phyloP scores from a whole-genome alignment of 1,140 invertebrate genomes.

The Eriocheir sinensis region DNA sequence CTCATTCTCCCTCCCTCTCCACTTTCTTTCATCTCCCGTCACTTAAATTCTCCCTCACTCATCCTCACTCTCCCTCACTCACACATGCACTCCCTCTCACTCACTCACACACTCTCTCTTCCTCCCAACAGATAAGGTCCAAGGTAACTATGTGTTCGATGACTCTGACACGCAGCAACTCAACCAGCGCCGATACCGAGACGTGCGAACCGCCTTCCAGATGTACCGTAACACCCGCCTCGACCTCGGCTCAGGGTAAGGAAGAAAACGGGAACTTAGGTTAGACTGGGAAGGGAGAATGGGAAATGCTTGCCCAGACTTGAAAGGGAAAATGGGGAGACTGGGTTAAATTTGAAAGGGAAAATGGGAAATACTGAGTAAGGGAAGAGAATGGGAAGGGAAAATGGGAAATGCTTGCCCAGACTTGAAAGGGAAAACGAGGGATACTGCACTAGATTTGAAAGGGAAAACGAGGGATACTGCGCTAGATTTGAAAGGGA shows the following conservation, averaged over 20 bases:
- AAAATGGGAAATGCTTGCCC: background rate
- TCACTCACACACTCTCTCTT: conserved; percentile 32
- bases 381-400: no score
- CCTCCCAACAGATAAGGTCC: conserved; percentile 66
- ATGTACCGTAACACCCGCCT: conserved; percentile 92
- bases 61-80: background rate
- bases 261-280: conserved; percentile 80
- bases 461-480: background rate
- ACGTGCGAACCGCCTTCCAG: conserved; percentile 90
- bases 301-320: background rate
- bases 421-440: background rate
- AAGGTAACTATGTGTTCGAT: conserved; percentile 66
- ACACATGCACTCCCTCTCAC: background rate
- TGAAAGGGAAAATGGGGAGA: background rate
- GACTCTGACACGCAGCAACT: conserved; percentile 70
- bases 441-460: background rate
- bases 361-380: no score
- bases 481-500: background rate
- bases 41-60: background rate
- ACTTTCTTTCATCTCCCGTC: no score
- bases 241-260: conserved; percentile 93
- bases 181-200: conserved; percentile 83
- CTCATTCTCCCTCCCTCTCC: no score
- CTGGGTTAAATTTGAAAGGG: no score
- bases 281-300: background rate